These are phyloP conservation scores for Mythimna impura DNA, from an alignment of 2,888 invertebrate species.

Conservation along the genomic window DNA sequence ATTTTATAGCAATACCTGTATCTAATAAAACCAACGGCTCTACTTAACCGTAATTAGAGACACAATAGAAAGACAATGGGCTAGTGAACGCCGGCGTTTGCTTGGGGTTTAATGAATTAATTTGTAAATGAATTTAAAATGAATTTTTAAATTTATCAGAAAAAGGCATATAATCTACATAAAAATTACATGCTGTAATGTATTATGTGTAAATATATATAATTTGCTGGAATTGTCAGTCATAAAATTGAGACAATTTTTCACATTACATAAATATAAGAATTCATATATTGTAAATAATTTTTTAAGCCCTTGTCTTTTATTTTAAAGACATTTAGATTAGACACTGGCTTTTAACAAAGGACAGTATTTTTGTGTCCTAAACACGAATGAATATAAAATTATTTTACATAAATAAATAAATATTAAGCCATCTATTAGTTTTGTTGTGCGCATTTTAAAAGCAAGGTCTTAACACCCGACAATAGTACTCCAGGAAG, in stretches of 20 bases:
- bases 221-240: slow-evolving; percentile 21
- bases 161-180: background rate
- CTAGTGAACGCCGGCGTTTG: too few species aligned
- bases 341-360: background rate
- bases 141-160: background rate
- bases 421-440: background rate
- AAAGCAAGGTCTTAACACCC: background rate
- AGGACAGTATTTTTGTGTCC: background rate
- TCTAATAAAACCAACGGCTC: too few species aligned
- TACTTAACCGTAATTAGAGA: too few species aligned
- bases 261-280: slow-evolving; percentile 41
- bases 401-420: slow-evolving; percentile 4
- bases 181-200: background rate
- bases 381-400: background rate
- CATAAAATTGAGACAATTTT: slow-evolving; percentile 30
- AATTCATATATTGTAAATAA: slow-evolving; percentile 47
- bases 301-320: background rate
- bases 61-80: too few species aligned
- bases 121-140: too few species aligned
- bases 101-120: too few species aligned
- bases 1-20: too few species aligned
- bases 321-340: background rate
- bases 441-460: slow-evolving; percentile 15
- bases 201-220: background rate
- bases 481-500: background rate